Evolutionary conservation across 1,140 invertebrate species (phyloP), one percentile per base, ranked within the genome.

Genomic region (Manduca sexta): DNA sequence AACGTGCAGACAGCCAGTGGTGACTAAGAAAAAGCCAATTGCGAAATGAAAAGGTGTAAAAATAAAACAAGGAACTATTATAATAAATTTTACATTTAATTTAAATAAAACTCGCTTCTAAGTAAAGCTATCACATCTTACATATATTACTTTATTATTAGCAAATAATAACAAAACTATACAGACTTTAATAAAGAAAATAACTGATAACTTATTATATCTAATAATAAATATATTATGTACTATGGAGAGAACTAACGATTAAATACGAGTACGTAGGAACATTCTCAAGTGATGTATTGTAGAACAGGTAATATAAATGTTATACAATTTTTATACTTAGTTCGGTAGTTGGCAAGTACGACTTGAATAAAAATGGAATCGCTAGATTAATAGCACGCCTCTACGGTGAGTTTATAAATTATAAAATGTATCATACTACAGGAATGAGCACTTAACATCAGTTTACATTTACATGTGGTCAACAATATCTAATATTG

Each of bases 81-180:
- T 69, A 70, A 55, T 49, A 69, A 69, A 58, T 71, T 35, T 73
- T 71, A 80, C 70, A 71, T 74, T 77, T 75, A 69, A 71, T 78
- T 77, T 76, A 77, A 84, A 82, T 76, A 73, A 77, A 78, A 73
- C 70, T 82, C 79, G 73, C 64, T 71, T 76, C 78, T 82, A 84
- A 69, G 64, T 82, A 82, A 84, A 84, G 81, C 81, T 84, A 76
- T 84, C 76, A 81, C 76, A 82, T 81, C 71, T 82, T 80, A 84
- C 69, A 66, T 73, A 69, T 60, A 70, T 70, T 63, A 64, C 49
- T 63, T 60, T 61, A 66, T 67, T 45, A 74, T 64, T 62, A 67
- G 75, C 74, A 77, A 84, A 80, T 77, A 69, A 79, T 73, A 73
- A 79, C 63, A 78, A 77, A 67, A 67, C 60, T 76, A 72, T 74